Base-by-base conservation (phyloP, 2,888 invertebrate species). In the Syrphus vitripennis region DNA sequence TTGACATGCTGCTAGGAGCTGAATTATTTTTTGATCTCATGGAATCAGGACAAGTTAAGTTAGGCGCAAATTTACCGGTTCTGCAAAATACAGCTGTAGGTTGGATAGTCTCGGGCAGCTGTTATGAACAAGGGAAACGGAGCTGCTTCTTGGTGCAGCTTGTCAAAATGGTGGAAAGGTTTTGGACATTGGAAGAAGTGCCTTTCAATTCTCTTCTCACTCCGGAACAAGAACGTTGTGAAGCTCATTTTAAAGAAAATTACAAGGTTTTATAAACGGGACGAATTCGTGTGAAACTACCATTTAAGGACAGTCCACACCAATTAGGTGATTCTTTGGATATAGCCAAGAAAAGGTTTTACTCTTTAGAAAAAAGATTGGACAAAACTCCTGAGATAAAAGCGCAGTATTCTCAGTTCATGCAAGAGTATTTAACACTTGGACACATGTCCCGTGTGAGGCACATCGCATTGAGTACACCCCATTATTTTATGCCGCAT, bases 351-450 rank as follows among this genome's bases (percentile, higher is more conserved):
- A 83, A 61, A 53, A 40, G 57, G 31, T 74, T 79, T 34, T 48
- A 31, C 19, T 29, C 45, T 6, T 55, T 79, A 3, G 83, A 83
- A 53, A 69, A 48, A 10, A 78, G 65, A 10, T 59, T 76, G 34
- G 21, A 69, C n/a, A 50, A n/a, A n/a, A 26, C 21, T 6, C 12
- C 14, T 12, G 26, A 53, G 12, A 4, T 53, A 26, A 53, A n/a
- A n/a, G 5, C 14, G n/a, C 26, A 53, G n/a, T 87, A 83, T 42
- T 21, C 61, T 2, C n/a, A 65, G 4, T 83, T 87, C 48, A 81
- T 87, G 74, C 21, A 57, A 3, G 78, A 87, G 34, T 87, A 83
- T 65, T 37, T 71, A 34, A 7, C 63, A 48, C 45, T 83, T 34
- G 81, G 63, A 2, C 76, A 84, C 24, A 80, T 84, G 75, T 31